Evolutionary conservation across 2,113 vertebrate species (phyloP).

Genomic region (Syngnathus floridae): DNA sequence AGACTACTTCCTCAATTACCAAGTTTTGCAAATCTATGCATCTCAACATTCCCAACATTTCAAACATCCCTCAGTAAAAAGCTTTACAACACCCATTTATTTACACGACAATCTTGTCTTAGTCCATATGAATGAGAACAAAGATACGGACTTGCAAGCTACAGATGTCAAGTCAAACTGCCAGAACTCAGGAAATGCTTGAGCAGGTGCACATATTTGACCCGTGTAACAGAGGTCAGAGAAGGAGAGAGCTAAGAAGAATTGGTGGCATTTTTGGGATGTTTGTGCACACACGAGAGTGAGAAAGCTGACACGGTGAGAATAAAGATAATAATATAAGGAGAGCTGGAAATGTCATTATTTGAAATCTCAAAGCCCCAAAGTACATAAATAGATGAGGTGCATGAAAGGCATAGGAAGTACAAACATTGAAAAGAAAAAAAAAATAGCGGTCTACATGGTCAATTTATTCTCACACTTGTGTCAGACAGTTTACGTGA

Average conservation of each 20-base stretch:
- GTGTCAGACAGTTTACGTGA: neutral
- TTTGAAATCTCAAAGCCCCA: neutral
- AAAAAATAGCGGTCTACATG: too few species aligned
- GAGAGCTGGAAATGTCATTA: neutral
- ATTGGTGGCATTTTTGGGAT: neutral
- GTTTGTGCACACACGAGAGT: neutral
- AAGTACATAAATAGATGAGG: neutral
- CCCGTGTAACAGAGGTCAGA: neutral
- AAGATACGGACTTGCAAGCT: conserved; percentile 11
- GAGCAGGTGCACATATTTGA: conserved; percentile 15
- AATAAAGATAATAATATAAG: neutral
- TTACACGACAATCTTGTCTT: conserved; percentile 9
- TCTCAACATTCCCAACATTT: neutral
- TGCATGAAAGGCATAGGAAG: neutral
- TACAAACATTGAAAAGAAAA: too few species aligned
- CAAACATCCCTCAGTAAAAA: conserved; percentile 20
- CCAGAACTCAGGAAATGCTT: neutral
- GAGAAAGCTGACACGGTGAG: neutral
- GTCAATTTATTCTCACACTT: neutral
- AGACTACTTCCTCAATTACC: conserved; percentile 3
- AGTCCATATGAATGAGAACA: conserved; percentile 27
- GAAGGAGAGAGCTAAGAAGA: neutral
- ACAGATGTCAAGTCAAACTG: conserved; percentile 15
- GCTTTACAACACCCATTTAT: conserved; percentile 22
- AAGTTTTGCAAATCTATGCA: conserved; percentile 12